Base-by-base conservation (phyloP, 2,888 invertebrate genomes). In the Dryocosmus kuriphilus region DNA sequence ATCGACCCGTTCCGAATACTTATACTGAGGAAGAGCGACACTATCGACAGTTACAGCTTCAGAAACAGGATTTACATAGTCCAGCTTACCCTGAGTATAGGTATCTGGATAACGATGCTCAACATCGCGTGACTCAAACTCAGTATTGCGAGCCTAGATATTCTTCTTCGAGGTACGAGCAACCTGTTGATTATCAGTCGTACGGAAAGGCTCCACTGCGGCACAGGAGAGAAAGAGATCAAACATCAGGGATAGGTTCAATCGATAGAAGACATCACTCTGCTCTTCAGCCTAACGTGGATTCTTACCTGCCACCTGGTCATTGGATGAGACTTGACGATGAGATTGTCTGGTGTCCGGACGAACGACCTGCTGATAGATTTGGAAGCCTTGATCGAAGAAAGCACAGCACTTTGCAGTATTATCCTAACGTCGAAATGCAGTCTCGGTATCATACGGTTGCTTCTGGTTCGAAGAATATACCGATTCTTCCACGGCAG, bases 361-460 rank as follows among this genome's bases (percentile, higher is more conserved):
- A 90, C 9, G 90, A 90, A 9, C 86, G 86, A 60, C 76, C 82
- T 22, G 84, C 80, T 2, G 91, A 91, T 61, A 93, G 93, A 85
- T 94, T 94, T 88, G 94, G 94, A 5, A 94, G 94, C 88, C 91
- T 94, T 51, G 94, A 94, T 88, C 92, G 94, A 55, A 92, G 94
- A 87, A 93, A 92, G 91, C 92, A 92, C 76, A 92, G 90, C 82
- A 84, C 81, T 22, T 65, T 83, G 0, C 86, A 88, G 57, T 85
- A 87, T 71, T 71, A 82, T 32, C 75, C 80, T 8, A 83, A 83
- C 16, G 35, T 79, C 0, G 89, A 88, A 7, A 57, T 79, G 1
- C 88, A 85, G 55, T 81, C 85, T 7, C 83, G 89, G 63, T 89
- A 90, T 77, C 88, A 89, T 55, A 86, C 88, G 0, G 88, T 85